Base-by-base conservation (phyloP, 2,888 invertebrate genomes). In the Erebia ligea region DNA sequence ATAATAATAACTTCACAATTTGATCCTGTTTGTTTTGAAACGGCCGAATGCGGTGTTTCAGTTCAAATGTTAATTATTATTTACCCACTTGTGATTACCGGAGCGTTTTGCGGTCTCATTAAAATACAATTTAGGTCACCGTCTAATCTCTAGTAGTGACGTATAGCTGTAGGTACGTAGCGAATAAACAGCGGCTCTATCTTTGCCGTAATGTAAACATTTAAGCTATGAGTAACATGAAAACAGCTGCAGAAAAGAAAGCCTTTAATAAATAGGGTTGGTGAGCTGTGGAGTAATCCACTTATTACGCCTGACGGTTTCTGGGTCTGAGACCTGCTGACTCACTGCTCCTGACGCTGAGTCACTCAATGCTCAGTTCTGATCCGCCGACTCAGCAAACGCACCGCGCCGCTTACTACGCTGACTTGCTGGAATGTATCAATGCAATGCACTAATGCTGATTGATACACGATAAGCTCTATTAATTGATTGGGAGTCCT, bases 251-350 rank as follows among this genome's bases (percentile, higher is more conserved):
- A 85, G 84, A 81, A 84, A 77, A 82, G 34, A 81, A 81, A 80
- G 81, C 82, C 81, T 87, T 88, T 84, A 54, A 19, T 83, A 85
- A 88, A 88, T 82, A 82, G 82, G 87, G 84, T 86, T 86, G 85
- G 86, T 88, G 82, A 85, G 80, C 80, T 88, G 87, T 89, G 87
- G 81, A 83, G 86, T 88, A 90, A 91, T 91, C 87, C 85, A 91
- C 87, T 91, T 91, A 91, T 91, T 91, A 87, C 85, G 83, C 87
- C 86, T 86, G 87, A 87, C 85, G 86, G 84, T 84, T 83, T 85
- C 81, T 69, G 72, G 80, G 81, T 76, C 78, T 78, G 81, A 84
- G 85, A 86, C 83, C 78, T 82, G 88, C 78, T 75, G 84, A 87
- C 86, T 89, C 91, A 90, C 85, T 88, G 86, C 79, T 88, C 86